These are phyloP conservation scores for Macropis europaea DNA, from an alignment of 2,888 invertebrate genomes.

Conservation along the genomic window DNA sequence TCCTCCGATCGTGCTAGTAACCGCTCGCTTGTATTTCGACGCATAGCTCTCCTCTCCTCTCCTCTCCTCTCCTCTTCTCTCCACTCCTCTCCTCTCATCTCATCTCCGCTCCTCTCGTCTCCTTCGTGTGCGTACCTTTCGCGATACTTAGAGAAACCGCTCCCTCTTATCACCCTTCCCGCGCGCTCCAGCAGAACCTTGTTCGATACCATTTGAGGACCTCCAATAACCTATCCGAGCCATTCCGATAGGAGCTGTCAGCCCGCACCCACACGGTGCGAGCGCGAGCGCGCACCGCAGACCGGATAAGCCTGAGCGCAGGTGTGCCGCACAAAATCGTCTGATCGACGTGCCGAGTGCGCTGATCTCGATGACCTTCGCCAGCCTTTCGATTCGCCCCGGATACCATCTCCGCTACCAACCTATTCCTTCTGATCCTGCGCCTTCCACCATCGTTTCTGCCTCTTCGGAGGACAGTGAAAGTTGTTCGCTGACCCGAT, in stretches of 20 bases:
- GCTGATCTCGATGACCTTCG: slow-evolving; percentile 62
- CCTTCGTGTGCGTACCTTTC: slow-evolving; percentile 39
- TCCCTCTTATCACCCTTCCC: slow-evolving; percentile 66
- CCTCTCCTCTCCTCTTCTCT: too few relatives aligned
- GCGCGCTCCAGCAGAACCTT: slow-evolving; percentile 59
- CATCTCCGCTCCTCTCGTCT: too few relatives aligned
- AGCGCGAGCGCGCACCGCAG: slow-evolving; percentile 44
- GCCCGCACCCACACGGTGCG: slow-evolving; percentile 70
- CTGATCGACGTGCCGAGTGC: slow-evolving; percentile 60
- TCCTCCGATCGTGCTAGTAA: slow-evolving; percentile 27
- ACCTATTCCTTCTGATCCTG: too few relatives aligned
- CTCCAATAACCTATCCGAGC: slow-evolving; percentile 74
- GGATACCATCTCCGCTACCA: slow-evolving; percentile 32
- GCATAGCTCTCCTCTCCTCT: slow-evolving; percentile 13
- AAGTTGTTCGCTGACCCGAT: too few relatives aligned
- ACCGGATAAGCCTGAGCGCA: slow-evolving; percentile 58
- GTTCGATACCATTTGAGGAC: slow-evolving; percentile 76
- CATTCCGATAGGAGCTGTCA: slow-evolving; percentile 74
- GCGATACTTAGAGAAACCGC: slow-evolving; percentile 61
- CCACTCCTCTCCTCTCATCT: too few relatives aligned
- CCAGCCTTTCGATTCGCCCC: slow-evolving; percentile 45
- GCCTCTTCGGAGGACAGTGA: too few relatives aligned
- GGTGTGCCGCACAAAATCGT: slow-evolving; percentile 64
- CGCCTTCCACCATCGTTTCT: slow-evolving; percentile 23
- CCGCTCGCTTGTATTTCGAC: slow-evolving; percentile 12